Base-by-base conservation (phyloP, 2,797 vertebrate species). In the Perodicticus potto region DNA sequence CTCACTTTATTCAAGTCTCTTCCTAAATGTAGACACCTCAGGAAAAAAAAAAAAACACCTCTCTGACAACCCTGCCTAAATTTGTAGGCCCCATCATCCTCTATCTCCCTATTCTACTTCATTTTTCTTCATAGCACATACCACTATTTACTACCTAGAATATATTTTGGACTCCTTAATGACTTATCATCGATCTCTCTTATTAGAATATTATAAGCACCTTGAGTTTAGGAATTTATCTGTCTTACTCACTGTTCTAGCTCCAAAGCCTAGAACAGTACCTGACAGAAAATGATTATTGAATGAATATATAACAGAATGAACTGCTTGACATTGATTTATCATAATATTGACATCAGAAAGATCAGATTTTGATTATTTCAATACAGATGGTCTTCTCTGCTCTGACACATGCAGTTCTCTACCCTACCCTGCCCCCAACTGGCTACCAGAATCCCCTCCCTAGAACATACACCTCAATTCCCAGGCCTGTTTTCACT, bases 301-400 rank as follows among this genome's bases (percentile, higher is more conserved):
- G 37, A 92, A 89, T 70, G n/a, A 85, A 73, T 34, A 69, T 37
- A 90, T 37, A 91, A 83, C 94, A 86, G 11, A 95, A 89, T 69
- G 23, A 91, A 70, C 27, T 86, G 34, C 63, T 83, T 89, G 43
- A 78, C 69, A 92, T 43, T 81, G 74, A 86, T 90, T 77, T 27
- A 94, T 89, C 32, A 74, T 89, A 93, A 65, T 14, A 67, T 29
- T 93, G 61, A 86, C 17, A 92, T 80, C 59, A 49, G 27, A 86
- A 89, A 25, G 27, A 93, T 78, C 19, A 61, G n/a, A 83, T 86
- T 76, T 86, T 86, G 65, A 77, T 91, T 86, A 92, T 67, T 93
- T 70, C 93, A 89, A 94, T 81, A 49, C 11, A 95, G 43, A 89
- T 81, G 77, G 37, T 91, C 9, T 91, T 87, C 45, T 94, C 57